Evolutionary conservation across 23 tunicate genomes (phyloP).

Genomic region (Styela plicata): DNA sequence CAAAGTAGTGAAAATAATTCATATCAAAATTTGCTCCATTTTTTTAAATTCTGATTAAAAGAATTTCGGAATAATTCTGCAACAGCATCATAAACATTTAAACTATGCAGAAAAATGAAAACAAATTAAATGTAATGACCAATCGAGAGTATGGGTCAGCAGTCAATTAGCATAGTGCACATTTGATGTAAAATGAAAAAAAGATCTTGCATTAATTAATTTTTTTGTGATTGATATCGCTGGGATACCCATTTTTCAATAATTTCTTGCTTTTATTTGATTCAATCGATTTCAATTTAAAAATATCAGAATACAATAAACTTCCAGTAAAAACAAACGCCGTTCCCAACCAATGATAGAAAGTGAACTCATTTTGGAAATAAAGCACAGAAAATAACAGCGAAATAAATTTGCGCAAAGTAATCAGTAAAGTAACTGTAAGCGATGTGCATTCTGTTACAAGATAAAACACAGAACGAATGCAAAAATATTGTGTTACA

Average conservation of each 20-base stretch:
- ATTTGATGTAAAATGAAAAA: too few relatives aligned
- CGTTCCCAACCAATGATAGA: slow-evolving; percentile 71
- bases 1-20: too few relatives aligned
- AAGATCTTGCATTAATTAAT: too few relatives aligned
- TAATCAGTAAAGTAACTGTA: slow-evolving; percentile 84
- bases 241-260: not conserved
- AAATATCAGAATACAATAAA: slow-evolving; percentile 59
- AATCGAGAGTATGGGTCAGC: too few relatives aligned
- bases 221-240: too few relatives aligned
- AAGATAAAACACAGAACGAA: slow-evolving; percentile 86
- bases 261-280: not conserved
- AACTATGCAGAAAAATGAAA: too few relatives aligned
- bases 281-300: not conserved
- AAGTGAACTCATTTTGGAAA: slow-evolving; percentile 66
- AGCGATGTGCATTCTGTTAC: slow-evolving; percentile 68
- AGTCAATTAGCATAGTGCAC: too few relatives aligned
- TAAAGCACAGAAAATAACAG: slow-evolving; percentile 74
- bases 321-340: slow-evolving; percentile 76
- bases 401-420: slow-evolving; percentile 87
- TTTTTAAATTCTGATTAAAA: too few relatives aligned
- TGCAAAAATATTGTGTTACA: slow-evolving; percentile 89
- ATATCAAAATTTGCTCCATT: too few relatives aligned
- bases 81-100: too few relatives aligned
- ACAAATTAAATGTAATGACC: too few relatives aligned
- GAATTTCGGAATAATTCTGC: too few relatives aligned